Conservation (phyloP, 2,113 vertebrate species). For the Bambusicola thoracicus region DNA sequence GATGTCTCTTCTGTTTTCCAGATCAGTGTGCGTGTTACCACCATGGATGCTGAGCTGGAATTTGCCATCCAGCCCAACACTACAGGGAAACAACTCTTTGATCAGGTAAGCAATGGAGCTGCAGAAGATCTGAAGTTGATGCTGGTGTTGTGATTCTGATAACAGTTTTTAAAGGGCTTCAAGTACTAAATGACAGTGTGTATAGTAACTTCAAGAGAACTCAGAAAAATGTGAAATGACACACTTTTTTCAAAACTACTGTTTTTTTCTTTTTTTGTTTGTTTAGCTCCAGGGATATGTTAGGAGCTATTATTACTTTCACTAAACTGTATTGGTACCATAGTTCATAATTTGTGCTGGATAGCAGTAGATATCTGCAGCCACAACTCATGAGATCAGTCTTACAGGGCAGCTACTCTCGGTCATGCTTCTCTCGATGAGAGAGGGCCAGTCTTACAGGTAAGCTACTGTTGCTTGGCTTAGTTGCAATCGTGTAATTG, state of each 20-base stretch:
- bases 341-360: background rate
- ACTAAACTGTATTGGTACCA: background rate
- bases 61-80: conserved; percentile 98
- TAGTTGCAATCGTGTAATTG: background rate
- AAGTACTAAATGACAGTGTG: background rate
- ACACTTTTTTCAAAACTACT: background rate
- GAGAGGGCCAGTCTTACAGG: no score
- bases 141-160: background rate
- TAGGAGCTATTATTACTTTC: background rate
- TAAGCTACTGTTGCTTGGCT: background rate
- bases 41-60: conserved; percentile 98
- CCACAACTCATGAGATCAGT: background rate
- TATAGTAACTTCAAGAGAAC: background rate
- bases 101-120: conserved; percentile 83
- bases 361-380: background rate
- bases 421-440: no score
- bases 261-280: background rate
- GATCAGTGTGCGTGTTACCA: conserved; percentile 96
- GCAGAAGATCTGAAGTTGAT: background rate
- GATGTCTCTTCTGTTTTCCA: conserved; percentile 59
- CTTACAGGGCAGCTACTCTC: background rate
- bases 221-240: background rate
- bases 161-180: background rate
- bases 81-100: conserved; percentile 96
- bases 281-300: background rate